These are phyloP conservation scores for Coleophora deauratella DNA, from an alignment of 2,888 invertebrate genomes.

Conservation along the genomic window DNA sequence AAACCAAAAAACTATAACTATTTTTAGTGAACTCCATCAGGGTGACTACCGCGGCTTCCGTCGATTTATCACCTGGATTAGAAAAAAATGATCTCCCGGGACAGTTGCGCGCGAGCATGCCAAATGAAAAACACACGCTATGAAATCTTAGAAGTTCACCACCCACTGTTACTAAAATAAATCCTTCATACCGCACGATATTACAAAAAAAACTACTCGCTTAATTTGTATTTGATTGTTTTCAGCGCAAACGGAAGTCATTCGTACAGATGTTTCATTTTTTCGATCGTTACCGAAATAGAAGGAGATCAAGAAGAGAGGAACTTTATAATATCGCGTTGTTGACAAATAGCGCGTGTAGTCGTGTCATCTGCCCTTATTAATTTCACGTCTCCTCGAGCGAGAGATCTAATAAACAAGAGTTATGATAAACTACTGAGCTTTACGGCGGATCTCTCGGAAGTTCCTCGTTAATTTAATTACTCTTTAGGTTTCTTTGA, in stretches of 20 bases:
- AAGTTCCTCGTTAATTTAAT: slow-evolving; percentile 1
- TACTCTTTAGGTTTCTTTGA: no score
- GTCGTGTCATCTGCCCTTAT: slow-evolving; percentile 29
- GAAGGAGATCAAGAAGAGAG: slow-evolving; percentile 22
- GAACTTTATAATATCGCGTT: slow-evolving; percentile 26
- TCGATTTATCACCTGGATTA: slow-evolving; percentile 56
- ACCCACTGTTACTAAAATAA: slow-evolving; percentile 13
- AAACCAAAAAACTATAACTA: slow-evolving; percentile 22
- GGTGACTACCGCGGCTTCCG: slow-evolving; percentile 36
- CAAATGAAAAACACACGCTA: slow-evolving; percentile 11
- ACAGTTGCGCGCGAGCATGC: slow-evolving; percentile 23
- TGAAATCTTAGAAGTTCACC: slow-evolving; percentile 11
- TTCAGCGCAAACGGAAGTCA: slow-evolving; percentile 37
- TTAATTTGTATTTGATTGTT: slow-evolving; percentile 35
- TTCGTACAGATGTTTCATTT: slow-evolving; percentile 35
- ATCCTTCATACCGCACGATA: slow-evolving; percentile 11
- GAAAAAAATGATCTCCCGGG: slow-evolving; percentile 42
- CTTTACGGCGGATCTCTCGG: no score
- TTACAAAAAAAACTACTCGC: slow-evolving; percentile 28
- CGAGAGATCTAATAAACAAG: slow-evolving; percentile 1
- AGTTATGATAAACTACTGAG: slow-evolving; percentile 8
- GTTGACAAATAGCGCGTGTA: slow-evolving; percentile 38
- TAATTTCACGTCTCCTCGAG: slow-evolving; percentile 29
- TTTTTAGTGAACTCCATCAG: slow-evolving; percentile 42
- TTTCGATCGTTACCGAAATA: slow-evolving; percentile 32